These are phyloP conservation scores for fruit fly (Drosophila melanogaster) DNA, from an alignment of 1,140 invertebrate genomes.

Conservation along the genomic window DNA sequence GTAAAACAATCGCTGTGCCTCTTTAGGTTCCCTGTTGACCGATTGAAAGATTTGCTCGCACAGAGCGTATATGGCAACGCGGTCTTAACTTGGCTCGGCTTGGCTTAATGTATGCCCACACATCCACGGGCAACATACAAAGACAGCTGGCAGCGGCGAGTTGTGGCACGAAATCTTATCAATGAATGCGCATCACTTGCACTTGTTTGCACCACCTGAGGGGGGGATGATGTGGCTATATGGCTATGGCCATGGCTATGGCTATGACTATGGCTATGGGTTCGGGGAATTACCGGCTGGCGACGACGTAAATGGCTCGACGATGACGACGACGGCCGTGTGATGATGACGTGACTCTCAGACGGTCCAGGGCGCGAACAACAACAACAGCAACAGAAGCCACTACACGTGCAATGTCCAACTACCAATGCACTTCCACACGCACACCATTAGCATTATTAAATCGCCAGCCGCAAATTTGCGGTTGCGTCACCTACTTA, in stretches of 20 bases:
- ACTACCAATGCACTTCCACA: conserved; percentile 42
- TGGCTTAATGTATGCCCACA: conserved; percentile 75
- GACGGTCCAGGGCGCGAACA: conserved; percentile 50
- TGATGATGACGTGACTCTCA: conserved; percentile 66
- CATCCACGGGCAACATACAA: conserved; percentile 43
- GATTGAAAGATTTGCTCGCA: conserved; percentile 78
- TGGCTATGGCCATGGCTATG: conserved; percentile 8
- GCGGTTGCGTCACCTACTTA: conserved; percentile 83
- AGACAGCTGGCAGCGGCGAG: conserved; percentile 23
- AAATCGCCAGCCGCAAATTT: conserved; percentile 79
- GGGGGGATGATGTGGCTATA: conserved; percentile 21
- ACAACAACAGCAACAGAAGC: conserved; percentile 5
- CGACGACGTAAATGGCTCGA: conserved; percentile 72
- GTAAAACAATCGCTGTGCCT: conserved; percentile 16
- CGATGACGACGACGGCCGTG: conserved; percentile 21
- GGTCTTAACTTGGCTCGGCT: conserved; percentile 47
- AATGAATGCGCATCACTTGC: conserved; percentile 82
- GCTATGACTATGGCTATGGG: background rate
- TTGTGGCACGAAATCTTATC: conserved; percentile 77
- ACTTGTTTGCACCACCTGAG: conserved; percentile 71
- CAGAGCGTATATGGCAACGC: conserved; percentile 60
- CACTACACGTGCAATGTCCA: conserved; percentile 13
- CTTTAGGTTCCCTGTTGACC: conserved; percentile 43
- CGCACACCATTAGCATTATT: conserved; percentile 72
- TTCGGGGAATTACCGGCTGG: conserved; percentile 60